These are phyloP conservation scores for Bombus confusus DNA, from an alignment of 1,140 invertebrate species.

Conservation along the genomic window DNA sequence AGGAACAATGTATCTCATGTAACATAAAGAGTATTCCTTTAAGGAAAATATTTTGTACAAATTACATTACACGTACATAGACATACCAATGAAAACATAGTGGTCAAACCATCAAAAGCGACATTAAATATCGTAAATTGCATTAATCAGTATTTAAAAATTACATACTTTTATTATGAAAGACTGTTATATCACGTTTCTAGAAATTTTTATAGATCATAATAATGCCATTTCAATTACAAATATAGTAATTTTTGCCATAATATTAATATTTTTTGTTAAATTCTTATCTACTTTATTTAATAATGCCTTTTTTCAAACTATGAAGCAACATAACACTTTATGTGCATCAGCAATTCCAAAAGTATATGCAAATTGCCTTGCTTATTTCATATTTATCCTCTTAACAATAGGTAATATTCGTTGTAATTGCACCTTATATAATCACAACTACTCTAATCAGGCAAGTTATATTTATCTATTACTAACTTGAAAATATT, in stretches of 20 bases:
- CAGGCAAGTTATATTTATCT: slow-evolving; percentile 28
- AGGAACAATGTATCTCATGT: slow-evolving; percentile 19
- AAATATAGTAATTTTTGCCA: slow-evolving; percentile 43
- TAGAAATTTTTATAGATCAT: slow-evolving; percentile 49
- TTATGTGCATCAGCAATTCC: slow-evolving; percentile 40
- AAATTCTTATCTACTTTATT: slow-evolving; percentile 39
- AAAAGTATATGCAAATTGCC: slow-evolving; percentile 32
- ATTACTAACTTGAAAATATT: slow-evolving; percentile 46
- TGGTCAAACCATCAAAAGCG: slow-evolving; percentile 39
- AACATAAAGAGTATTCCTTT: neutral
- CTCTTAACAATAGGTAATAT: slow-evolving; percentile 48
- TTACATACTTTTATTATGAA: slow-evolving; percentile 57
- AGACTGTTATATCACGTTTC: slow-evolving; percentile 64
- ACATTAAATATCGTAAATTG: slow-evolving; percentile 19
- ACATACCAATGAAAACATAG: slow-evolving; percentile 42
- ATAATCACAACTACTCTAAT: slow-evolving; percentile 59
- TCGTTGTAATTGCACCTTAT: slow-evolving; percentile 53
- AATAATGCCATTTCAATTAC: slow-evolving; percentile 53
- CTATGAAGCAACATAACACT: slow-evolving; percentile 47
- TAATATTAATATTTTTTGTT: slow-evolving; percentile 39
- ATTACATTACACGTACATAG: neutral
- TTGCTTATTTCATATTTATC: slow-evolving; percentile 41
- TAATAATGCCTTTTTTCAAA: slow-evolving; percentile 38
- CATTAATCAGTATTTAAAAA: slow-evolving; percentile 45
- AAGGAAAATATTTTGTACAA: slow-evolving; percentile 7